Conservation (phyloP, 2,113 vertebrate species). For the Conger conger region DNA sequence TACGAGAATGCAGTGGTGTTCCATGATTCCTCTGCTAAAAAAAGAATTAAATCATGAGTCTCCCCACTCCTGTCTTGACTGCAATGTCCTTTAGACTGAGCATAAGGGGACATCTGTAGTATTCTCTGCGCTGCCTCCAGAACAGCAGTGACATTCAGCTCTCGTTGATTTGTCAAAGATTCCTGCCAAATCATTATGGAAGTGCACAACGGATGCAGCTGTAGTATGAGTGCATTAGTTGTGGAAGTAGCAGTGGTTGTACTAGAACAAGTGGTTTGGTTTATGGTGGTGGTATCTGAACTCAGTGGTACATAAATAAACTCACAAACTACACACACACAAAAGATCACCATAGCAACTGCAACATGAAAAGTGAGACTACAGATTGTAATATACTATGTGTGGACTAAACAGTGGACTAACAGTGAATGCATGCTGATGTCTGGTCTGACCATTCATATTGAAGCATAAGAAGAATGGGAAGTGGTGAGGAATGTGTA, state of each 20-base stretch:
- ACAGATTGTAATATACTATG: neutral
- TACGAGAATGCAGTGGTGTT: too few species aligned
- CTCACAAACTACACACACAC: neutral
- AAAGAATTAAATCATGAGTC: neutral
- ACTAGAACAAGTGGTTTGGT: neutral
- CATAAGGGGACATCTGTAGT: neutral
- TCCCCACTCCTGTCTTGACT: neutral
- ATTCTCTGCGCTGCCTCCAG: neutral
- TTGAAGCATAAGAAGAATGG: neutral
- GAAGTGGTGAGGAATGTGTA: neutral
- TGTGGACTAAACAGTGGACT: neutral
- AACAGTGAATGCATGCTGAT: neutral
- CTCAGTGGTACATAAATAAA: neutral
- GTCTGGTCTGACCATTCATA: neutral
- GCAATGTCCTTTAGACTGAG: neutral
- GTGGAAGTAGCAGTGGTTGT: neutral
- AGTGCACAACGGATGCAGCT: neutral
- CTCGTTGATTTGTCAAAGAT: neutral
- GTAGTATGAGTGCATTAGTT: neutral
- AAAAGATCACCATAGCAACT: constrained; percentile 2
- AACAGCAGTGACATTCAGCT: neutral
- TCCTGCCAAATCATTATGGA: neutral
- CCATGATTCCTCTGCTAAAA: neutral
- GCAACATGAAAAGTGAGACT: neutral
- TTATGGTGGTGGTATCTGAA: neutral